Evolutionary conservation across 2,888 invertebrate species (phyloP).

Genomic region (Yponomeuta malinellus): DNA sequence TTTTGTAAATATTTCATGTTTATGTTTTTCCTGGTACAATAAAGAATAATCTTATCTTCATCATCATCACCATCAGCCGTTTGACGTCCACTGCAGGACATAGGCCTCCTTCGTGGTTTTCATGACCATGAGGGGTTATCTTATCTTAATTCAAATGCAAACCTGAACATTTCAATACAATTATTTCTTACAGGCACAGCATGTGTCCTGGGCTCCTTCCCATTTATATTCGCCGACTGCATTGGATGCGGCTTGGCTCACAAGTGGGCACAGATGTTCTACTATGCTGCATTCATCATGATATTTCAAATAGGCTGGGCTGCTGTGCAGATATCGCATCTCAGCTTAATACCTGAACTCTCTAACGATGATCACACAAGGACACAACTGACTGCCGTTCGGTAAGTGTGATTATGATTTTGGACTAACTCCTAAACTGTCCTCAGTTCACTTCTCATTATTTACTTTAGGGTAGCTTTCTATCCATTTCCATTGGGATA

Average conservation of each 20-base stretch:
- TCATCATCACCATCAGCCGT: too few species aligned
- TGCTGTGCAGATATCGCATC: constrained; percentile 91
- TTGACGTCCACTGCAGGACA: too few species aligned
- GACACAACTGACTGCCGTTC: constrained; percentile 84
- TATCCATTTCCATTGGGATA: too few species aligned
- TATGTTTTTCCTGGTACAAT: too few species aligned
- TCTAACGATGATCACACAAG: constrained; percentile 84
- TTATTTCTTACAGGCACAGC: constrained; percentile 77
- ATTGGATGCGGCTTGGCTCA: constrained; percentile 78
- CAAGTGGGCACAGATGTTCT: constrained; percentile 82
- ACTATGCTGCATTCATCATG: constrained; percentile 84
- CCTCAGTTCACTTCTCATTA: too few species aligned
- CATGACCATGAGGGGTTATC: too few species aligned
- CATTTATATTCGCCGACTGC: constrained; percentile 90
- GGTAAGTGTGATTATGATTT: constrained; percentile 56
- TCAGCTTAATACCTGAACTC: constrained; percentile 90
- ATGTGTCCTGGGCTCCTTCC: constrained; percentile 86
- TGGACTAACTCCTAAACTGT: too few species aligned
- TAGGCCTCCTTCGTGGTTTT: too few species aligned
- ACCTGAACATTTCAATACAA: background rate
- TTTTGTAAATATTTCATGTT: too few species aligned
- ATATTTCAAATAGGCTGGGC: constrained; percentile 97
- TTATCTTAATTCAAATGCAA: background rate
- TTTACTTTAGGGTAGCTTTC: too few species aligned
- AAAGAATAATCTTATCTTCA: too few species aligned